Percentiles rank a stretch among this genome's conserved stretches.
These are phyloP conservation scores for Mola mola DNA, from an alignment of 2,113 vertebrate species.

Conservation along the genomic window DNA sequence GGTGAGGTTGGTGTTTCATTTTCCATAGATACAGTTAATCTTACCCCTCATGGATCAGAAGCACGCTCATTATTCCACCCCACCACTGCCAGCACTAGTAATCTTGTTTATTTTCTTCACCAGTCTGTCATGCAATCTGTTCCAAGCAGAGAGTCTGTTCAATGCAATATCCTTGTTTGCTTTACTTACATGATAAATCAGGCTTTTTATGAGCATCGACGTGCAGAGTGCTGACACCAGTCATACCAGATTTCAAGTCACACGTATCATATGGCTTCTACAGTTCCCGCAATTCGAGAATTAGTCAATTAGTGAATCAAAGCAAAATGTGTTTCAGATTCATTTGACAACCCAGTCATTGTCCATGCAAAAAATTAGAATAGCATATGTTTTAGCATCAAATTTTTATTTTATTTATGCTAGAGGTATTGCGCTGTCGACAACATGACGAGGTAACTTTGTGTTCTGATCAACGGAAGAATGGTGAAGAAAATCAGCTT, in stretches of 20 bases:
- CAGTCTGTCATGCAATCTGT: constrained; percentile 34
- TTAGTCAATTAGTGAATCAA: too few relatives aligned
- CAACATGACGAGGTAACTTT: too few relatives aligned
- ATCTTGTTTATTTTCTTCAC: constrained; percentile 53
- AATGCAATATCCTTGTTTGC: constrained; percentile 12
- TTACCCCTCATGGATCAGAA: constrained; percentile 23
- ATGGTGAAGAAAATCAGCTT: neutral
- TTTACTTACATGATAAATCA: constrained; percentile 9
- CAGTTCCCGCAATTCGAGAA: too few relatives aligned
- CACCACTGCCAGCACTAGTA: constrained; percentile 25
- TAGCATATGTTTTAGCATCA: too few relatives aligned
- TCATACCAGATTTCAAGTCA: constrained; percentile 6
- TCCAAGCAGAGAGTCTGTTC: neutral
- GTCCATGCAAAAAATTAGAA: too few relatives aligned
- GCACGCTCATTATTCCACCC: constrained; percentile 20
- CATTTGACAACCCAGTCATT: too few relatives aligned
- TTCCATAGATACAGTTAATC: constrained; percentile 42
- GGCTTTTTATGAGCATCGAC: constrained; percentile 2
- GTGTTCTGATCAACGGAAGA: too few relatives aligned
- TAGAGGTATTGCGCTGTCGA: too few relatives aligned
- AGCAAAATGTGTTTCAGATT: too few relatives aligned
- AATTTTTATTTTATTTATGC: too few relatives aligned
- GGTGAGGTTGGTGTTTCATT: constrained; percentile 26
- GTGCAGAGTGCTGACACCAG: neutral
- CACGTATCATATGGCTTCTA: constrained; percentile 4